A percentile compares a stretch with the other conserved stretches of the same genome.
Conservation (phyloP, 2,797 vertebrate species). For the Tokudaia tokunoshimensis region DNA sequence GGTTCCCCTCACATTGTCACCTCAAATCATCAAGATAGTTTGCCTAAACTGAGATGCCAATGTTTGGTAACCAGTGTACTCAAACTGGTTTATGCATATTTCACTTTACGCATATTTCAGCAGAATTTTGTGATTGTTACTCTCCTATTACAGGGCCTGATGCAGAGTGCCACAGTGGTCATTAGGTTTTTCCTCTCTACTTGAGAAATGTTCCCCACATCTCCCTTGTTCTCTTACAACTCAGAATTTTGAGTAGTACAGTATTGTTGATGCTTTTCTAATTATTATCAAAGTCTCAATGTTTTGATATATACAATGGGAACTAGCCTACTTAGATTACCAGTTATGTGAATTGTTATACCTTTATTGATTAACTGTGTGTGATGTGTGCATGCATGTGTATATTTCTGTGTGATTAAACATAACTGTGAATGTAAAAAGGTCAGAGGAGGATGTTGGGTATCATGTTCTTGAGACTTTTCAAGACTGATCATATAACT, state of each 20-base stretch:
- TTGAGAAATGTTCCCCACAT: background rate
- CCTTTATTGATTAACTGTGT: background rate
- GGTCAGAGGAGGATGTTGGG: background rate
- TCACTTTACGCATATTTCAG: background rate
- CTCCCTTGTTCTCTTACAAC: background rate
- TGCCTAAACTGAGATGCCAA: slow-evolving; percentile 33
- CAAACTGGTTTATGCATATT: background rate
- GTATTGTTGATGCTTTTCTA: background rate
- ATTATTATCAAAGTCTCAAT: background rate
- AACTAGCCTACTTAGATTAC: background rate
- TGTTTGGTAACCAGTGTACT: background rate
- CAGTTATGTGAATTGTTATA: background rate
- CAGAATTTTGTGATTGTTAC: background rate
- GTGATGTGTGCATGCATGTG: background rate
- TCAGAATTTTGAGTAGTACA: background rate
- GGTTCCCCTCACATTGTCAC: background rate
- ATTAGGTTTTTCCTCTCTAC: background rate
- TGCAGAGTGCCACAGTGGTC: background rate
- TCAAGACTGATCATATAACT: background rate
- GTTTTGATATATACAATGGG: background rate
- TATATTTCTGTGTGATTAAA: background rate
- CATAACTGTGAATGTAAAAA: background rate
- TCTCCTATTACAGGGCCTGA: background rate
- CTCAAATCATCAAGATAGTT: background rate
- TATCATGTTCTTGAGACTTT: background rate